Base-by-base conservation (phyloP, 2,797 vertebrate genomes). In the Esox lucius region DNA sequence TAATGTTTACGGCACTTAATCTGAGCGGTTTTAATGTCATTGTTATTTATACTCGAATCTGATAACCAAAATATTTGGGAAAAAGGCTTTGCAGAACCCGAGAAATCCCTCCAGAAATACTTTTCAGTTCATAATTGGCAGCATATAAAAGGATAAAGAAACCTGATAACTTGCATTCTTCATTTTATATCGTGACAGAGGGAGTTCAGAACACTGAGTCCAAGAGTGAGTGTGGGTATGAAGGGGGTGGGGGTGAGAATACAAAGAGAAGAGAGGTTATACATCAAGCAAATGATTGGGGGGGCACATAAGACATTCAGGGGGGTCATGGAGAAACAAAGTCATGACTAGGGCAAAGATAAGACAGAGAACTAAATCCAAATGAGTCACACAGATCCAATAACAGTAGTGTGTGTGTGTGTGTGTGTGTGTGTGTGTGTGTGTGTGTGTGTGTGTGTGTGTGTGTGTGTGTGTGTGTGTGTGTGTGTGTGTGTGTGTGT, bases 111-210 rank as follows among this genome's bases (percentile, higher is more conserved):
- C 70, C 78, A 73, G 77, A 83, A 87, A 84, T 82, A 85, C 48
- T 75, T 80, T 84, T 77, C 71, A 74, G 72, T 78, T 80, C 73
- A 71, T 62, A 71, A 68, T 22, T 90, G 89, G 87, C 86, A 88
- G 80, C 72, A 71, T 33, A 89, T 90, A 67, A 91, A 92, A 92
- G 87, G 70, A 80, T 73, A 49, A 9, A 39, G 85, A 78, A 89
- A 90, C 81, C 75, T 83, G 86, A 89, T 87, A 84, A 87, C 84
- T 81, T 79, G 81, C 87, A 83, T 87, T 83, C 84, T 84, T 87
- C 72, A 85, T 80, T 84, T 84, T 80, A 76, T 78, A 79, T 85
- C 80, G 81, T 83, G 78, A 86, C 75, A 81, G 83, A 75, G 77
- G 83, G 80, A 88, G 79, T 82, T 7, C 76, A 78, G 80, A 83